Base-by-base conservation (phyloP, 92 coral and sea anemone genomes). In the Desmophyllum pertusum region DNA sequence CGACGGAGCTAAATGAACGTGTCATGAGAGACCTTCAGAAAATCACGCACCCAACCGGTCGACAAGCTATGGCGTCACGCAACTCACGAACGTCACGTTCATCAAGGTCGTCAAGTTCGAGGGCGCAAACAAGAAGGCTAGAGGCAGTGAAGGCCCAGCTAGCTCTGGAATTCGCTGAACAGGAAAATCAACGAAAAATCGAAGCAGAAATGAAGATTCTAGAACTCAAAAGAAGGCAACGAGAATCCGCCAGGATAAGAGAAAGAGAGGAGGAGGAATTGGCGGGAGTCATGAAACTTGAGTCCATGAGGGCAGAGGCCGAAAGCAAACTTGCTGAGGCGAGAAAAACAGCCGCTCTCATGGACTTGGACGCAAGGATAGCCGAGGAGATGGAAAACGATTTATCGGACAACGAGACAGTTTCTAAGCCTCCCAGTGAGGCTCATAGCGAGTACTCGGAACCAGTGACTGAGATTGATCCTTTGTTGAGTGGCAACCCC, bases 121-220 rank as follows among this genome's bases (percentile, higher is more conserved):
- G 21, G 39, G 39, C 72, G 15, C 72, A 66, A 66, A 25, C 72
- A 69, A 10, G 37, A 37, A 69, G 51, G 74, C 23, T 38, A 19
- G 72, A 36, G 72, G 72, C 72, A 33, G 72, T 33, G 29, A 66
- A 66, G 72, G 42, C 72, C 14, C 72, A 2, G 43, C 42, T 66
- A 42, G 72, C 72, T 66, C 72, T 66, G 21, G 72, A 23, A 14
- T 66, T 66, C 21, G 42, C 45, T 0, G 72, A 66, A 66, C 40
- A 66, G 36, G 72, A 66, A 11, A 31, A 66, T 10, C 72, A 66
- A 33, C 41, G 72, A 21, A 66, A 31, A 66, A 13, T 63, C 33
- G 40, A 63, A 27, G 69, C 69, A 25, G 31, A 63, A 5, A n/a
- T 63, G 10, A 63, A 63, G 39, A 63, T 14, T 10, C 69, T 63